Conservation (phyloP, 2,888 invertebrate genomes). For the Serrognathus titanus region DNA sequence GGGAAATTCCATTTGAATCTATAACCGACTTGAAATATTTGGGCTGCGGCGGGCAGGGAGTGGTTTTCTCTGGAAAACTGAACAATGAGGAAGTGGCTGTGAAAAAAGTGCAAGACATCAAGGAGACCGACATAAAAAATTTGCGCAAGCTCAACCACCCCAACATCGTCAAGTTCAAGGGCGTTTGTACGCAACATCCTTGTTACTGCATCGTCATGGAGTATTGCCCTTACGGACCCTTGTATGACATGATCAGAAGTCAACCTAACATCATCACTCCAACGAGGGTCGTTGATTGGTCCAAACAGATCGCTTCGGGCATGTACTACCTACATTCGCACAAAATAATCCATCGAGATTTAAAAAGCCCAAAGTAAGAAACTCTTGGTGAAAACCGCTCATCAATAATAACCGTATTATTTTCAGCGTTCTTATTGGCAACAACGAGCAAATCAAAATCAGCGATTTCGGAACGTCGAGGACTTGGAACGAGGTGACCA, state of each 20-base stretch:
- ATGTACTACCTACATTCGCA: constrained; percentile 95
- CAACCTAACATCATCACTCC: constrained; percentile 82
- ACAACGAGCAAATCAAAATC: constrained; percentile 74
- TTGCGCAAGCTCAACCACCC: constrained; percentile 88
- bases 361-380: constrained; percentile 98
- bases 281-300: constrained; percentile 85
- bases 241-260: constrained; percentile 83
- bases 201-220: constrained; percentile 98
- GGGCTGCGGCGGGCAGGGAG: constrained; percentile 94
- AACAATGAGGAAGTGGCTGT: constrained; percentile 87
- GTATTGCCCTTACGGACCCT: constrained; percentile 91
- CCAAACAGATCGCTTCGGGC: constrained; percentile 91
- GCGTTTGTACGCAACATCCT: constrained; percentile 89
- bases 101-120: constrained; percentile 89
- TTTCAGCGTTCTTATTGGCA: constrained; percentile 78
- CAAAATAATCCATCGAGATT: constrained; percentile 96
- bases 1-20: constrained; percentile 93
- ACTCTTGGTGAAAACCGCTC: not conserved
- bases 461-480: constrained; percentile 97
- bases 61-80: constrained; percentile 85
- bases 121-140: constrained; percentile 91
- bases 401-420: constrained; percentile 10
- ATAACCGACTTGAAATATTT: constrained; percentile 87
- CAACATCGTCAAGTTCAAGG: constrained; percentile 91
- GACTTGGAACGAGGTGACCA: constrained; percentile 92